These are phyloP conservation scores for Miniopterus natalensis DNA, from an alignment of 2,113 vertebrate species.

Conservation along the genomic window DNA sequence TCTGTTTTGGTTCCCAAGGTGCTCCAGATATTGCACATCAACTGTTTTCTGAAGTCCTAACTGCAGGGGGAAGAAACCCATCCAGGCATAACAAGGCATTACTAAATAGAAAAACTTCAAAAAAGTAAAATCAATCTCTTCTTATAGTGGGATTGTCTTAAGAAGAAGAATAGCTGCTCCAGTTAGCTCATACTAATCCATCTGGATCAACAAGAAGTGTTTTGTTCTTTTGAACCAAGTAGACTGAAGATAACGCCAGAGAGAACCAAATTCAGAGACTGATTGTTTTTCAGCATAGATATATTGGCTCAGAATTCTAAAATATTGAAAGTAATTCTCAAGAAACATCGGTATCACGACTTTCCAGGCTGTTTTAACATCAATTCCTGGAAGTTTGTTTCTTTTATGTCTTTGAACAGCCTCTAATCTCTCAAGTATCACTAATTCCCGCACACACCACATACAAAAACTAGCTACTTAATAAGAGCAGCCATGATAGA, in stretches of 20 bases:
- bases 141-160: neutral
- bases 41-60: neutral
- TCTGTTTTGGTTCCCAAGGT: neutral
- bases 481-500: neutral
- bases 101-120: neutral
- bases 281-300: neutral
- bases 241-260: neutral
- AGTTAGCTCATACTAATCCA: neutral
- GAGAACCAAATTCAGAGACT: neutral
- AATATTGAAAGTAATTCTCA: constrained; percentile 10
- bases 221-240: constrained; percentile 35
- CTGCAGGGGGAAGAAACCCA: neutral
- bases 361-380: constrained; percentile 30
- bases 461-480: neutral
- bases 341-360: neutral
- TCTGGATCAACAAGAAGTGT: neutral
- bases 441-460: neutral
- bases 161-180: neutral
- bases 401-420: constrained; percentile 42
- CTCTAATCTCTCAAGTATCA: constrained; percentile 22
- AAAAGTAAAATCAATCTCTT: constrained; percentile 2
- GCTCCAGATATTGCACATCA: neutral
- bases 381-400: constrained; percentile 23
- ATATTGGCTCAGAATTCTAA: constrained; percentile 28
- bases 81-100: neutral